Base-by-base conservation (phyloP, 2,888 invertebrate species). In the Toxonevra muliebris region DNA sequence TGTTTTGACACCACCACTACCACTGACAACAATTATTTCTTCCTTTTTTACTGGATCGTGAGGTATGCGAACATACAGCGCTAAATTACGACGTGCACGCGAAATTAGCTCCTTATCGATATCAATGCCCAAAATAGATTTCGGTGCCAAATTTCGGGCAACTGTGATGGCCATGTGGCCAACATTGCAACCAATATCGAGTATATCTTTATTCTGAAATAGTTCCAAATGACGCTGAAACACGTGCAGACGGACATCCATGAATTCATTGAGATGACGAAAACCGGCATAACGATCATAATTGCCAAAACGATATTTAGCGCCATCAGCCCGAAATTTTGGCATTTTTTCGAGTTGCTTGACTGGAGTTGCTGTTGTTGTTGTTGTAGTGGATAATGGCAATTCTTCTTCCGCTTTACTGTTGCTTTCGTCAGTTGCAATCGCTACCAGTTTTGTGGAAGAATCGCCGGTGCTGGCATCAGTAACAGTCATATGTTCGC, bases 101-200 rank as follows among this genome's bases (percentile, higher is more conserved):
- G 88, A 87, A 74, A 98, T 93, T 74, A 99, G 88, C 75, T 91
- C 90, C 30, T 90, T 89, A 87, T 99, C 98, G 76, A 99, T 98
- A 83, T 99, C 98, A 75, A 98, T 92, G 69, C 98, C 99, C 66
- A 94, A 89, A 67, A 98, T 92, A 73, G 93, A 92, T 71, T 90
- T 90, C 2, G 98, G 97, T 45, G 90, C 88, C 75, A 95, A 91
- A 77, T 95, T 93, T 71, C 93, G 88, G 0, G 96, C 98, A 60
- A 99, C 89, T 0, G 93, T 91, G 52, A 98, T 89, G 11, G 98
- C 96, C 75, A 99, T 90, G 82, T 97, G 95, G 1, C 99, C 99
- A 70, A 96, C 93, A 86, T 99, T 99, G 86, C 98, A 99, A 15
- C 99, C 99, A 80, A 99, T 93, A 82, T 99, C 99, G 73, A 99